Conservation (phyloP, 2,113 vertebrate genomes). For the Carassius gibelio region DNA sequence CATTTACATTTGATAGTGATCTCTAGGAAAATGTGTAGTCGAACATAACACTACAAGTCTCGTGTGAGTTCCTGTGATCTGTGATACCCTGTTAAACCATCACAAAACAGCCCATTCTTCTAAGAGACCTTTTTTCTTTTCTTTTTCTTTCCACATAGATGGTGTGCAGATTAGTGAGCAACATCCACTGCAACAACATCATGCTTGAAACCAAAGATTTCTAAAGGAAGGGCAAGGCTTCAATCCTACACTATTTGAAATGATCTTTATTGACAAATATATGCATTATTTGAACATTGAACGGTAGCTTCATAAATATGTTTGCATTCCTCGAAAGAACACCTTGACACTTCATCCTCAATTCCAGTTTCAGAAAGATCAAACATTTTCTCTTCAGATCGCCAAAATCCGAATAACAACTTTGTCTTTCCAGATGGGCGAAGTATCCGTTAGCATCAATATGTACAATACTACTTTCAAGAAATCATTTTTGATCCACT, state of each 20-base stretch:
- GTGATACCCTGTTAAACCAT: slow-evolving; percentile 92
- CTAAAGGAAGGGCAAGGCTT: slow-evolving; percentile 61
- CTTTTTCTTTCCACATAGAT: slow-evolving; percentile 55
- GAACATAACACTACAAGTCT: slow-evolving; percentile 79
- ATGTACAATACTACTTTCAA: slow-evolving; percentile 45
- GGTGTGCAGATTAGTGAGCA: slow-evolving; percentile 68
- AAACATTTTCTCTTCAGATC: slow-evolving; percentile 50
- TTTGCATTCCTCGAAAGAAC: slow-evolving; percentile 73
- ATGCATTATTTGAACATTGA: slow-evolving; percentile 72
- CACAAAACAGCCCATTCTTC: slow-evolving; percentile 71
- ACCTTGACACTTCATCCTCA: slow-evolving; percentile 68
- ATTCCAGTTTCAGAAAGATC: slow-evolving; percentile 77
- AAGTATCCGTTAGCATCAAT: slow-evolving; percentile 64
- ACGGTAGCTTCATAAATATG: slow-evolving; percentile 81
- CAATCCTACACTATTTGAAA: slow-evolving; percentile 73
- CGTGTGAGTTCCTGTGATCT: slow-evolving; percentile 79
- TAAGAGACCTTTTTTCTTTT: slow-evolving; percentile 68
- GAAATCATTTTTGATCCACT: slow-evolving; percentile 58
- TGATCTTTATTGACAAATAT: slow-evolving; percentile 81
- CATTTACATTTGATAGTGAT: slow-evolving; percentile 90
- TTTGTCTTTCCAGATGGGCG: slow-evolving; percentile 61
- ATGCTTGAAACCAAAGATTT: slow-evolving; percentile 64
- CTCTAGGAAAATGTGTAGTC: slow-evolving; percentile 74
- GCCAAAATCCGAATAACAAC: slow-evolving; percentile 68
- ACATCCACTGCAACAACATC: slow-evolving; percentile 49